Evolutionary conservation across 1,140 invertebrate species (phyloP).

Genomic region (Aleiodes sp.): DNA sequence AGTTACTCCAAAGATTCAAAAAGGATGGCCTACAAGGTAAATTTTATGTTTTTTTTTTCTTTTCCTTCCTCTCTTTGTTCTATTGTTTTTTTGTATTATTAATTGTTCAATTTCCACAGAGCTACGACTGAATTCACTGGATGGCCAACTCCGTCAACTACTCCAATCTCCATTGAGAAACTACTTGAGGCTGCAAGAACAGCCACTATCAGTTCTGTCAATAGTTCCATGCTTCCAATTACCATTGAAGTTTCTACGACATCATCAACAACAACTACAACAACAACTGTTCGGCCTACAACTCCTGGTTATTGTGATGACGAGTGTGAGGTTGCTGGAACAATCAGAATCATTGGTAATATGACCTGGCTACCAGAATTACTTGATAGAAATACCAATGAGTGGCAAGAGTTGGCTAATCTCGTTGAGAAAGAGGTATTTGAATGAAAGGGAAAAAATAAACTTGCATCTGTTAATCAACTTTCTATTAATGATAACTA

Average conservation of each 20-base stretch:
- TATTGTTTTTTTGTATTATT: slow-evolving; percentile 17
- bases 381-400: slow-evolving; percentile 83
- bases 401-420: slow-evolving; percentile 83
- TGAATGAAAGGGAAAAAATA: no score
- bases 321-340: slow-evolving; percentile 85
- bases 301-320: slow-evolving; percentile 81
- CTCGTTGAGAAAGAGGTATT: slow-evolving; percentile 83
- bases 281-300: slow-evolving; percentile 81
- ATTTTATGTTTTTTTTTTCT: slow-evolving; percentile 25
- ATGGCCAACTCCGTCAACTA: slow-evolving; percentile 86
- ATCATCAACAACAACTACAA: slow-evolving; percentile 78
- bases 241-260: slow-evolving; percentile 64
- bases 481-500: no score
- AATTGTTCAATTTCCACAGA: slow-evolving; percentile 60
- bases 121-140: slow-evolving; percentile 88
- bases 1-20: slow-evolving; percentile 76
- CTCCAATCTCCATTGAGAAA: slow-evolving; percentile 84
- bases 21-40: slow-evolving; percentile 83
- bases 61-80: background rate
- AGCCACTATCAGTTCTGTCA: slow-evolving; percentile 66
- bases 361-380: slow-evolving; percentile 86
- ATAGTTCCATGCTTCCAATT: slow-evolving; percentile 52
- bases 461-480: no score
- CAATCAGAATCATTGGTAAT: slow-evolving; percentile 82
- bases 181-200: slow-evolving; percentile 77